Evolutionary conservation across 2,888 invertebrate genomes (phyloP).

Genomic region (Papilio demoleus): DNA sequence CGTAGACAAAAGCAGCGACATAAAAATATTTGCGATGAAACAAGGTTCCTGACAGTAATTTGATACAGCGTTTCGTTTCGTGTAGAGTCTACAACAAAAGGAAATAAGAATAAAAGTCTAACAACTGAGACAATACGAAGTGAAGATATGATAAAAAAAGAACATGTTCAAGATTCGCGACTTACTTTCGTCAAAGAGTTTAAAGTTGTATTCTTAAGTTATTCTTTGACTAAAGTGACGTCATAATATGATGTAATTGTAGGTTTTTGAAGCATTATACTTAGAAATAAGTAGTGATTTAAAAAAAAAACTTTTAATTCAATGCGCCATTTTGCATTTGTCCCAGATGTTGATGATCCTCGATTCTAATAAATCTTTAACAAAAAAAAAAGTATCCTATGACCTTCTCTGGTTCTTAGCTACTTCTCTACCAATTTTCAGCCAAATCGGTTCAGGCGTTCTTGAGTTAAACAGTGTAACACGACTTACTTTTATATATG

Average conservation of each 20-base stretch:
- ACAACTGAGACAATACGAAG: slow-evolving; percentile 12
- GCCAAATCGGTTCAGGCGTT: too few species aligned
- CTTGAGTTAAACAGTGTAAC: too few species aligned
- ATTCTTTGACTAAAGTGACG: background rate
- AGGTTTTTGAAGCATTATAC: background rate
- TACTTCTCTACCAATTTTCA: too few species aligned
- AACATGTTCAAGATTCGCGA: slow-evolving; percentile 18
- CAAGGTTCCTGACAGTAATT: slow-evolving; percentile 43
- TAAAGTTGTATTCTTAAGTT: background rate
- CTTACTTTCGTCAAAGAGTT: slow-evolving; percentile 23
- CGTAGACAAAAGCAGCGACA: slow-evolving; percentile 20
- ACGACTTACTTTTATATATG: too few species aligned
- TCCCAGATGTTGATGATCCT: too few species aligned
- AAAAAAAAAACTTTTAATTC: too few species aligned
- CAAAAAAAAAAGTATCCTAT: too few species aligned
- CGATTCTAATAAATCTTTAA: too few species aligned
- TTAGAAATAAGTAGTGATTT: background rate
- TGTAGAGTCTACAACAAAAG: slow-evolving; percentile 29
- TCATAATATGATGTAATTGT: background rate
- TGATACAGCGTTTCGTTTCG: slow-evolving; percentile 42
- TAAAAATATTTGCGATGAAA: slow-evolving; percentile 41
- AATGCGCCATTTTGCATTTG: too few species aligned
- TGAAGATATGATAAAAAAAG: slow-evolving; percentile 37
- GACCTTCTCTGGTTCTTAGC: too few species aligned
- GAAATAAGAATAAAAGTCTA: slow-evolving; percentile 35